Percentiles rank a stretch among this genome's conserved stretches.
Evolutionary conservation across 2,797 vertebrate genomes (phyloP).

Genomic region (Apodemus agrarius): DNA sequence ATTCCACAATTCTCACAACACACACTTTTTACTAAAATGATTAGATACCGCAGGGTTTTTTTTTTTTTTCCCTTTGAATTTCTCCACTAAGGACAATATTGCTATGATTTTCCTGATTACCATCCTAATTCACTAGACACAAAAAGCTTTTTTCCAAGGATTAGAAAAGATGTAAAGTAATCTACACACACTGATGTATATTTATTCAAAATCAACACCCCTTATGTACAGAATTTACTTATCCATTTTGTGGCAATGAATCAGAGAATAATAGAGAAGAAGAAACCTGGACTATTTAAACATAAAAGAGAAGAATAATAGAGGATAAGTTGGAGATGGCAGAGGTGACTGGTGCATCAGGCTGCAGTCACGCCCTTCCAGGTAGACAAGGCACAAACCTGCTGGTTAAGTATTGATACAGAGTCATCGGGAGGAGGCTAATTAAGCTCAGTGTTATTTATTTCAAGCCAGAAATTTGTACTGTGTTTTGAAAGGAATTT

Average conservation of each 20-base stretch:
- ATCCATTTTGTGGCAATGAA: background rate
- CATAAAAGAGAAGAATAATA: background rate
- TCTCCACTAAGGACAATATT: constrained; percentile 13
- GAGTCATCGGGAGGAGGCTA: background rate
- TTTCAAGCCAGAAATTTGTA: background rate
- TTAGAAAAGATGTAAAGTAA: background rate
- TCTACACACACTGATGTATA: background rate
- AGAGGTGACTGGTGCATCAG: background rate
- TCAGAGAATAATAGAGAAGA: background rate
- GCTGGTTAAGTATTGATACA: background rate
- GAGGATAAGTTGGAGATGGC: background rate
- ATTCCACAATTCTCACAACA: background rate
- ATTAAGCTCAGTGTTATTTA: background rate
- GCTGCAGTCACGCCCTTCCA: background rate
- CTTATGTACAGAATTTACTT: background rate
- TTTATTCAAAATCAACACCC: background rate
- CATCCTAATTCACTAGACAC: background rate
- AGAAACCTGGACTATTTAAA: background rate
- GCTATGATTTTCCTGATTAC: background rate
- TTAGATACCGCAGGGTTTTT: background rate
- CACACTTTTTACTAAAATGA: background rate
- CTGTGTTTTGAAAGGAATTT: constrained; percentile 20
- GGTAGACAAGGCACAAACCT: background rate
- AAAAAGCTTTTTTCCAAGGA: background rate
- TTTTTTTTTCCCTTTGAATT: background rate